Base-by-base conservation (phyloP, 2,113 vertebrate species). In the Eulacestoma nigropectus region DNA sequence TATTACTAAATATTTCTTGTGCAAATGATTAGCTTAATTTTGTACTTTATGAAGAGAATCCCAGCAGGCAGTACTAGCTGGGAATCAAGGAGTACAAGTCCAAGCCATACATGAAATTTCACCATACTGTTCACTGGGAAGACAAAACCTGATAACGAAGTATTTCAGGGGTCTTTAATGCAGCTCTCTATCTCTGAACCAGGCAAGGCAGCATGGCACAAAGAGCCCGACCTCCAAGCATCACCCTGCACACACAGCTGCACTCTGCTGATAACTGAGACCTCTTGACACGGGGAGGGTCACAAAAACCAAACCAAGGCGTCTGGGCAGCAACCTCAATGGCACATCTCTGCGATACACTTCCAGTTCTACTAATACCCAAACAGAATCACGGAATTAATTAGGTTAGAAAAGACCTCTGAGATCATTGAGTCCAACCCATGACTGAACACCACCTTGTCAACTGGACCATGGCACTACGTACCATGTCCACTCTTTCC, bases 231-330 rank as follows among this genome's bases (percentile, higher is more conserved):
- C 42, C n/a, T 59, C 47, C 47, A 41, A 4, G 70, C 17, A 33
- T 3, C 8, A 41, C 10, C 16, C 30, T 5, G 0, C 12, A 20
- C 7, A 16, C 63, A 83, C 7, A 64, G 4, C 75, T 60, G 86
- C 2, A 0, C 10, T 50, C 29, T 13, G 42, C 44, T 57, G 83
- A 74, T 57, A 80, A 62, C 55, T 5, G 6, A 22, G 33, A 29
- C 10, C 4, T 32, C 47, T 1, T 3, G 19, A 22, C 52, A 6
- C 5, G 0, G 67, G 4, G 8, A 30, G 42, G 16, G 35, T 5
- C 46, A 64, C 37, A 11, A 20, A 47, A 82, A 42, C 32, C 57
- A 25, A 50, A 37, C 1, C 3, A 37, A 11, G 27, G 27, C 0
- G 1, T 17, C 9, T 10, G 3, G 42, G 30, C 53, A 59, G 46